Base-by-base conservation (phyloP, 2,113 vertebrate species). In the Stictonetta naevosa region DNA sequence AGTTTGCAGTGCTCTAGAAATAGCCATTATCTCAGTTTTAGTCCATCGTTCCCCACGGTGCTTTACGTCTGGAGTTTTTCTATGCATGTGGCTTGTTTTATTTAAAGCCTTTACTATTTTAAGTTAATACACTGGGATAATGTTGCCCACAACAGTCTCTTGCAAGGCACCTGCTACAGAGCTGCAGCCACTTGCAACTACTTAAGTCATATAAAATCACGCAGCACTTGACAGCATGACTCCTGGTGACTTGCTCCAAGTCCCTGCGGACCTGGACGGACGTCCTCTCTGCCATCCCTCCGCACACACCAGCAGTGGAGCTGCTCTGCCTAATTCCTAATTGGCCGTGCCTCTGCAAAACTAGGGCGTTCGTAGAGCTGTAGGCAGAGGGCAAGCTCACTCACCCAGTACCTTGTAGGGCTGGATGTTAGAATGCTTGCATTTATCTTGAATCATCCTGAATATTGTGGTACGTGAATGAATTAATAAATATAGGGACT, bases 401-500 rank as follows among this genome's bases (percentile, higher is more conserved):
- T 88, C 31, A 0, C 13, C 20, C 10, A 3, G 38, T 42, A 19
- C 31, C 53, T 86, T 1, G 16, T 58, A 53, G 75, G 44, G 40
- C 48, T 8, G 72, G n/a, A 17, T 9, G 0, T 63, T 81, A 34
- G 71, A 94, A 78, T 28, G 56, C 22, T 78, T 53, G 5, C 25
- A 7, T 91, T 83, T 23, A 4, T 38, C 80, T 71, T 56, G 58
- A 75, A 46, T 68, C 23, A 4, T 38, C 80, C 71, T 60, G 58
- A 75, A 46, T 68, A 56, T 46, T 81, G 28, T 75, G 25, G 60
- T 21, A 29, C 52, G 25, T 5, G 11, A 81, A 77, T 33, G 33
- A 86, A 78, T 93, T 81, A 88, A 91, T 93, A 93, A 78, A 86
- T 82, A 69, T 40, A 48, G 86, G 80, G 77, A 23, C 53, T 78